Conservation (phyloP, 1,140 invertebrate genomes). For the fruit fly (Drosophila melanogaster) region DNA sequence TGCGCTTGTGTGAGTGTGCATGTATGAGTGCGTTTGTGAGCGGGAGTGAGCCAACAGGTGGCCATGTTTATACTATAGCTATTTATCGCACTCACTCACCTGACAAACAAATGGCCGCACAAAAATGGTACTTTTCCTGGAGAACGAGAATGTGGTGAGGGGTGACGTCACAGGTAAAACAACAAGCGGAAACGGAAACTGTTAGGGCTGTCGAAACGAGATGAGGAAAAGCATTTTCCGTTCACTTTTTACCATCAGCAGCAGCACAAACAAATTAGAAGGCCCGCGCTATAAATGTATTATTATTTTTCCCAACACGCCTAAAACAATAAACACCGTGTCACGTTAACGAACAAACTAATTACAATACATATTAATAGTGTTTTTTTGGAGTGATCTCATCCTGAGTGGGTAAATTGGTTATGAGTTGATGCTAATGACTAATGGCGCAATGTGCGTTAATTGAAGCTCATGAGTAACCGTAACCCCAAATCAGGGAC, state of each 20-base stretch:
- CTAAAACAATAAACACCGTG: conserved; percentile 71
- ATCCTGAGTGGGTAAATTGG: conserved; percentile 69
- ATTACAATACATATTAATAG: conserved; percentile 56
- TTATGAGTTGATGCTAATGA: conserved; percentile 62
- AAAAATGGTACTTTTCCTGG: background rate
- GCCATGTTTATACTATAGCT: conserved; percentile 17
- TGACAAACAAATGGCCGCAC: conserved; percentile 52
- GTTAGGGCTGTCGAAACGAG: conserved; percentile 50
- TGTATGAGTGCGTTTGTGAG: conserved; percentile 4
- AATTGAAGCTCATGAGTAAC: conserved; percentile 70
- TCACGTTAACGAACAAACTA: conserved; percentile 77
- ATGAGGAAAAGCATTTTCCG: conserved; percentile 59
- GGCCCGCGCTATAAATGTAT: conserved; percentile 64
- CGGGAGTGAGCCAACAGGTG: conserved; percentile 66
- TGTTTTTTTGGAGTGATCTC: conserved; percentile 64
- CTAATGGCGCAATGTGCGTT: conserved; percentile 57
- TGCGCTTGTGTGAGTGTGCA: conserved; percentile 15
- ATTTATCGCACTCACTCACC: conserved; percentile 17
- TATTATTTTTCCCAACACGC: conserved; percentile 57
- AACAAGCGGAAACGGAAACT: conserved; percentile 80
- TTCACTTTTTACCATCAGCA: conserved; percentile 47
- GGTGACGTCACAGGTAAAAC: conserved; percentile 69
- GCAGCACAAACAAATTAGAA: conserved; percentile 68
- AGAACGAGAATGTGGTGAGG: background rate
- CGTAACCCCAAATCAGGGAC: conserved; percentile 10